Percentiles rank a stretch among this genome's conserved stretches.
Evolutionary conservation across 2,888 invertebrate species (phyloP).

Genomic region (Dermolepida albohirtum): DNA sequence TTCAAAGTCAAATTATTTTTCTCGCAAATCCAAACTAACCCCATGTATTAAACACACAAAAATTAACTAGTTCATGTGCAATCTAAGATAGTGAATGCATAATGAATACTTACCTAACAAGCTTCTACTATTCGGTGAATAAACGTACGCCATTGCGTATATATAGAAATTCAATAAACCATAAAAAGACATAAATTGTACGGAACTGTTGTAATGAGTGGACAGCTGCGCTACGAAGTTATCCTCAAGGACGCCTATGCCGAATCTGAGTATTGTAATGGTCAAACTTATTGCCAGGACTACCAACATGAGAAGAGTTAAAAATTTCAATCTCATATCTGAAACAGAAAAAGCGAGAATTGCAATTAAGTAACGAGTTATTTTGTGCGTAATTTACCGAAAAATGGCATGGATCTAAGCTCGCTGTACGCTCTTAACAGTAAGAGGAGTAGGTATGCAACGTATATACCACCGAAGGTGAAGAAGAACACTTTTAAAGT

Average conservation of each 20-base stretch:
- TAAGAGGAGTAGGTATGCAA: constrained; percentile 85
- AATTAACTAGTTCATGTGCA: no score
- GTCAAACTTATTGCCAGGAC: constrained; percentile 80
- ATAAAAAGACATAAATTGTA: constrained; percentile 96
- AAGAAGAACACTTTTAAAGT: constrained; percentile 92
- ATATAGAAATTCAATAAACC: constrained; percentile 94
- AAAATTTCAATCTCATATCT: constrained; percentile 93
- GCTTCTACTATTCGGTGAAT: constrained; percentile 86
- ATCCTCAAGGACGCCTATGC: constrained; percentile 90
- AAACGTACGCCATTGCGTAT: constrained; percentile 94
- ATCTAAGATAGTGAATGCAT: no score
- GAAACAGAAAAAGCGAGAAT: constrained; percentile 56
- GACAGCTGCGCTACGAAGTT: constrained; percentile 92
- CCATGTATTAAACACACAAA: no score
- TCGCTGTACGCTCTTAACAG: constrained; percentile 93
- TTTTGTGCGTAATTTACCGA: constrained; percentile 77
- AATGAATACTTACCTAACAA: constrained; percentile 77
- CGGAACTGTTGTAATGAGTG: constrained; percentile 90
- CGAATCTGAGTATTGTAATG: constrained; percentile 86
- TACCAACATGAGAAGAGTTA: constrained; percentile 86
- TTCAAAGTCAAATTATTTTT: no score
- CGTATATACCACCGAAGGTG: constrained; percentile 84
- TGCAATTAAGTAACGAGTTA: background rate
- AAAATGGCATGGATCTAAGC: constrained; percentile 96
- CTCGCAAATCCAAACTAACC: no score